Conservation (phyloP, 2,113 vertebrate species). For the Physeter macrocephalus region DNA sequence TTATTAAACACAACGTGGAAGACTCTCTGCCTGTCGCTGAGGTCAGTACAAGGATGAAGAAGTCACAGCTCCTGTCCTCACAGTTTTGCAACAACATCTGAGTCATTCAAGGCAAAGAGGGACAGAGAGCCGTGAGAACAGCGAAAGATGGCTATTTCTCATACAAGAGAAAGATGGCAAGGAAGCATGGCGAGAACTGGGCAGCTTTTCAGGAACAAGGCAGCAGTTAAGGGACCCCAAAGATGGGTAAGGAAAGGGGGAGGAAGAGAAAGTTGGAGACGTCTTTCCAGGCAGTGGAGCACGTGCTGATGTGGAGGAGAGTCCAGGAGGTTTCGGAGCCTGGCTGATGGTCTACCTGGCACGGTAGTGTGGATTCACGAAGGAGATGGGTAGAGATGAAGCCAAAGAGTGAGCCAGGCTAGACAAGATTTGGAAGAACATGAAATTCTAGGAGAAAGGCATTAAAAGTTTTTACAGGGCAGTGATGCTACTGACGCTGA, state of each 20-base stretch:
- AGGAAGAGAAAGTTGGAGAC: neutral
- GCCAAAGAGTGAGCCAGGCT: neutral
- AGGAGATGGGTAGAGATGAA: neutral
- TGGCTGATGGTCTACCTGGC: neutral
- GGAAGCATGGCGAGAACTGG: neutral
- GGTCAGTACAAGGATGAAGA: neutral
- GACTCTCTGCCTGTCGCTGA: neutral
- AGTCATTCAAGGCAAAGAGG: neutral
- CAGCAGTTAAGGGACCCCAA: neutral
- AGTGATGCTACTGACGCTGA: neutral
- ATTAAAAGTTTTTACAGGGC: neutral
- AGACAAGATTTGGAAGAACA: neutral
- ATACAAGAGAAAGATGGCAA: neutral
- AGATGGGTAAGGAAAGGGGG: neutral
- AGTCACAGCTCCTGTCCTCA: neutral
- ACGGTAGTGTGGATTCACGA: neutral
- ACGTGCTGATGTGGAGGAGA: neutral
- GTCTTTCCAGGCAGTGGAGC: neutral
- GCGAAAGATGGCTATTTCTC: neutral
- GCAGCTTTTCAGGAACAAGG: neutral
- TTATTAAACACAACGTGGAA: neutral
- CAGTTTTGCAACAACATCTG: neutral
- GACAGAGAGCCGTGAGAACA: neutral
- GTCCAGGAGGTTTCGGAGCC: neutral
- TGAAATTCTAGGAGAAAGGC: neutral